Conservation (phyloP, 2,888 invertebrate genomes). For the Spodoptera picta region DNA sequence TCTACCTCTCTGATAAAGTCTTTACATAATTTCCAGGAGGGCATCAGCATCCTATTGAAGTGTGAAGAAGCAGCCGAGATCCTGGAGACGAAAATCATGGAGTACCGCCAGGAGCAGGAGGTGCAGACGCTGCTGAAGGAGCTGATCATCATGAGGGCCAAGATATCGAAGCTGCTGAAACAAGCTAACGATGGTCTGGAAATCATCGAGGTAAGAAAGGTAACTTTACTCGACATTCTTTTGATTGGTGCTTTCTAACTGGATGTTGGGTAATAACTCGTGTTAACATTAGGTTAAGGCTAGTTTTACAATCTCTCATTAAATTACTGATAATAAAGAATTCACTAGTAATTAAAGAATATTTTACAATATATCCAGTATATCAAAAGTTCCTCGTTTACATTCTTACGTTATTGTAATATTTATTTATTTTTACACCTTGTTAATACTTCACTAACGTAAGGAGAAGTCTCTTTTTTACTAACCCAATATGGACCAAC, state of each 20-base stretch:
- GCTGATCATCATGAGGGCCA: constrained; percentile 89
- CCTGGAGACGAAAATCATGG: constrained; percentile 90
- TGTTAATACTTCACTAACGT: too few relatives aligned
- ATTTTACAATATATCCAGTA: too few relatives aligned
- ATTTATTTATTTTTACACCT: too few relatives aligned
- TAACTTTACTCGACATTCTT: constrained; percentile 58
- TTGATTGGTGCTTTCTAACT: constrained; percentile 20
- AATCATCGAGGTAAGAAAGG: constrained; percentile 87
- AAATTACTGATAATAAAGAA: too few relatives aligned
- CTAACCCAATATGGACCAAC: too few relatives aligned
- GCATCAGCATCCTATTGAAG: constrained; percentile 91
- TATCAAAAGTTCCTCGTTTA: too few relatives aligned
- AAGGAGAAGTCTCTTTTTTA: too few relatives aligned
- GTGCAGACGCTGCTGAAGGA: constrained; percentile 88
- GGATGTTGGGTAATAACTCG: constrained; percentile 1
- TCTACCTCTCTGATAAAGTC: not conserved
- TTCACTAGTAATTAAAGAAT: too few relatives aligned
- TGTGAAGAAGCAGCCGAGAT: constrained; percentile 91
- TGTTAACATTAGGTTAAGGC: constrained; percentile 9
- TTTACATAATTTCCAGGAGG: constrained; percentile 87
- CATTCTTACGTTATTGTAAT: too few relatives aligned
- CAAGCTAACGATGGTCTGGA: constrained; percentile 91
- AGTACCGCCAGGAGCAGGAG: constrained; percentile 90
- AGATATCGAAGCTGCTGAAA: constrained; percentile 90
- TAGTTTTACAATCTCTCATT: too few relatives aligned